phyloP scores from a whole-genome alignment of 1,140 invertebrate genomes.

The Tetragonula clypearis region DNA sequence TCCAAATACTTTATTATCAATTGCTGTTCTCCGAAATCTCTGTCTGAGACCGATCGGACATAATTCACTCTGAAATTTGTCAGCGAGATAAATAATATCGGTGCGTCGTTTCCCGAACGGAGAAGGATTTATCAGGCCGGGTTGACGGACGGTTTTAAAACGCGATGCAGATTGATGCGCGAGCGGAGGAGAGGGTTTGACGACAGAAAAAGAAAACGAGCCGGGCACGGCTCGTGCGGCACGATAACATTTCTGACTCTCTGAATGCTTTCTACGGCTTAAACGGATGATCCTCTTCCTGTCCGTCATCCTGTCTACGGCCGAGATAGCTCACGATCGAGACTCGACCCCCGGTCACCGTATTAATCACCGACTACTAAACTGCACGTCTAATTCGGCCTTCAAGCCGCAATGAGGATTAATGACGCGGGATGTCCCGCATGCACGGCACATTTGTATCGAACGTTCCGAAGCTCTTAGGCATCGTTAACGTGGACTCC shows the following conservation, averaged over 20 bases:
- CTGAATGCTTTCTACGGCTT: slow-evolving; percentile 47
- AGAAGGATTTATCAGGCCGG: slow-evolving; percentile 21
- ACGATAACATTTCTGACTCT: slow-evolving; percentile 43
- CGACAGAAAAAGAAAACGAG: slow-evolving; percentile 4
- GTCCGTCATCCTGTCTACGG: slow-evolving; percentile 67
- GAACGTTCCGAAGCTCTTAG: slow-evolving; percentile 62
- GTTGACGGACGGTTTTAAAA: slow-evolving; percentile 32
- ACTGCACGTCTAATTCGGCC: slow-evolving; percentile 72
- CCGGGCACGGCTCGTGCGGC: slow-evolving; percentile 1
- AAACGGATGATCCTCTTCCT: slow-evolving; percentile 56
- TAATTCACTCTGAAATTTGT: not conserved
- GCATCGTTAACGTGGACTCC: slow-evolving; percentile 60
- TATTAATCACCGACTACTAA: slow-evolving; percentile 70
- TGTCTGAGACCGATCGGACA: not conserved
- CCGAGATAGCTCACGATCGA: slow-evolving; percentile 59
- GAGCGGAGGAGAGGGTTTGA: slow-evolving; percentile 7
- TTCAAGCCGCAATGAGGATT: slow-evolving; percentile 77
- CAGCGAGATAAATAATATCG: slow-evolving; percentile 11
- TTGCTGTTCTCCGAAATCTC: not conserved
- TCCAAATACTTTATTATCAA: no score
- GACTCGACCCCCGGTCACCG: slow-evolving; percentile 48
- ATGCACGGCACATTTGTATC: slow-evolving; percentile 71
- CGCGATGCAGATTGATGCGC: slow-evolving; percentile 36
- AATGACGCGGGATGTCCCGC: slow-evolving; percentile 72
- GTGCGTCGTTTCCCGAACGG: not conserved